phyloP scores from a whole-genome alignment of 2,797 vertebrate genomes.

The Cirrhinus molitorella region DNA sequence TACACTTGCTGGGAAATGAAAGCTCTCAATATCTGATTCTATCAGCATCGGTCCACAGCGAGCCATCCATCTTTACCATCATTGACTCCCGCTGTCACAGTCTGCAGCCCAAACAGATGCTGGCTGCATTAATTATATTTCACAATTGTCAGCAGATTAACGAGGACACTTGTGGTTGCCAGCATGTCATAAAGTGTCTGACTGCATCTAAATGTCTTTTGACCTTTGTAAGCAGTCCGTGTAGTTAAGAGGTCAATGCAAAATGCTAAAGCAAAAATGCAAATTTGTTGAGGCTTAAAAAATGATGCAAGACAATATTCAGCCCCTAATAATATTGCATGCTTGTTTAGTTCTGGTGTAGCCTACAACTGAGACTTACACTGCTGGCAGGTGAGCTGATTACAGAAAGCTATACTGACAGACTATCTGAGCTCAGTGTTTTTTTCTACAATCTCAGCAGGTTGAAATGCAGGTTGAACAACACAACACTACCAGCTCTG shows the following conservation, averaged over 20 bases:
- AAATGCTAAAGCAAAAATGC: slow-evolving; percentile 1
- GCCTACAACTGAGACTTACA: background rate
- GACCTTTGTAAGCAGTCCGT: slow-evolving; percentile 51
- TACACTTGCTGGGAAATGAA: slow-evolving; percentile 44
- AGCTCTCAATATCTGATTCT: slow-evolving; percentile 42
- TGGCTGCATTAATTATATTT: slow-evolving; percentile 66
- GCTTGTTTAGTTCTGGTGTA: background rate
- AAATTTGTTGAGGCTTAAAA: background rate
- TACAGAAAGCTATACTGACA: background rate
- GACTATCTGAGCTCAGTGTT: slow-evolving; percentile 15
- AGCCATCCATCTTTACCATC: slow-evolving; percentile 58
- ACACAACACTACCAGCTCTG: background rate
- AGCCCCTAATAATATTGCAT: background rate
- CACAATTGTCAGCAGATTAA: slow-evolving; percentile 65
- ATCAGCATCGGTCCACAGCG: slow-evolving; percentile 39
- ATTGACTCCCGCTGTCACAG: slow-evolving; percentile 55
- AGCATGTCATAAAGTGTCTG: slow-evolving; percentile 49
- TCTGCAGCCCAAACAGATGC: slow-evolving; percentile 59
- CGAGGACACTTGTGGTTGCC: slow-evolving; percentile 51
- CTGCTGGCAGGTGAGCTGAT: background rate
- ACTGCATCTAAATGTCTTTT: slow-evolving; percentile 51
- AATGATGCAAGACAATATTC: background rate
- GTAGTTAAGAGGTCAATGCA: slow-evolving; percentile 32
- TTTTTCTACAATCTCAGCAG: background rate
- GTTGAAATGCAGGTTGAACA: background rate